A percentile compares a stretch with the other conserved stretches of the same genome.
These are phyloP conservation scores for Teleopsis dalmanni DNA, from an alignment of 1,140 invertebrate genomes.

Conservation along the genomic window DNA sequence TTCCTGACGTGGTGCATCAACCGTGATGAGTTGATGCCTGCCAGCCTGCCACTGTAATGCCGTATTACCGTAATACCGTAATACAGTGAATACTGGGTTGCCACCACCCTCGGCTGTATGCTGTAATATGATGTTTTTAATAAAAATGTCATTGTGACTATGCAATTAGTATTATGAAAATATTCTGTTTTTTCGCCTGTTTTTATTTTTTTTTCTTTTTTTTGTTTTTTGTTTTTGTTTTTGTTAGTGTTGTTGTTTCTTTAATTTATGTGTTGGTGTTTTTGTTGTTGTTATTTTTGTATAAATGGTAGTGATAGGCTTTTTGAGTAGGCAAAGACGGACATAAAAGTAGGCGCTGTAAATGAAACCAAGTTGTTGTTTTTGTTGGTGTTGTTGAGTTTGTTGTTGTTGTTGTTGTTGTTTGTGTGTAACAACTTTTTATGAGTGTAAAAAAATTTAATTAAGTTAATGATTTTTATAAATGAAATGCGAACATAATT, in stretches of 20 bases:
- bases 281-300: background rate
- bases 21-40: no score
- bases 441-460: constrained; percentile 9
- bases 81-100: background rate
- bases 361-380: background rate
- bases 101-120: no score
- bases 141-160: constrained; percentile 43
- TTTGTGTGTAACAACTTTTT: no score
- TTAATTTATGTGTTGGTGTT: background rate
- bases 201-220: constrained; percentile 1
- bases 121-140: no score
- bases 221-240: background rate
- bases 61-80: no score
- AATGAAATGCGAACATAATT: background rate
- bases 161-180: constrained; percentile 44
- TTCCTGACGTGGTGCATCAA: background rate
- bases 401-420: background rate
- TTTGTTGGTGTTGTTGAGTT: background rate
- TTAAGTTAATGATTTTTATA: constrained; percentile 10
- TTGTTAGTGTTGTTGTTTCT: background rate
- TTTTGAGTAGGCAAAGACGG: no score
- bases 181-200: no score
- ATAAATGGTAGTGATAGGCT: no score
- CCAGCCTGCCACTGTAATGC: no score
- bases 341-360: no score